Conservation (phyloP, 1,140 invertebrate species). For the Rhynchophorus ferrugineus region DNA sequence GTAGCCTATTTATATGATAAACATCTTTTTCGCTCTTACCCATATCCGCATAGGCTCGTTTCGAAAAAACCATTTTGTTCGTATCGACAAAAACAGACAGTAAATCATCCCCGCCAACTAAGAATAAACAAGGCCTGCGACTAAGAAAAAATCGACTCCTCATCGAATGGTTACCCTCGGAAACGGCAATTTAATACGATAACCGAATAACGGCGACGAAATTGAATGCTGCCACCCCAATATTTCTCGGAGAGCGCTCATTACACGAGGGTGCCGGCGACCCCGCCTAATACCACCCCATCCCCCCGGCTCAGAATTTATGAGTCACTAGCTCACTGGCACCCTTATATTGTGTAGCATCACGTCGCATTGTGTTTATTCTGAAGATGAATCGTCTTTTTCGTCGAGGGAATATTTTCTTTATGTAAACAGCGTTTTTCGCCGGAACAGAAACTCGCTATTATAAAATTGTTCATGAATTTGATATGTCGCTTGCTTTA, state of each 20-base stretch:
- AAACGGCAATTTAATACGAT: background rate
- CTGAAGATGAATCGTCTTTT: constrained; percentile 2
- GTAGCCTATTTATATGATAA: no score
- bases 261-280: background rate
- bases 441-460: background rate
- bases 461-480: no score
- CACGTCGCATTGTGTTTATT: background rate
- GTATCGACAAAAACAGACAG: no score
- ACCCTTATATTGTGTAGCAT: constrained; percentile 7
- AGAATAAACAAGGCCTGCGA: no score
- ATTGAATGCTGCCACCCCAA: background rate
- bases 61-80: no score
- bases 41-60: no score
- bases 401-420: background rate
- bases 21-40: no score
- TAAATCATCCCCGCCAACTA: no score
- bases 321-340: constrained; percentile 1
- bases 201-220: background rate
- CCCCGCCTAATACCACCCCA: constrained; percentile 1
- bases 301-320: background rate
- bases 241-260: background rate
- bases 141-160: no score
- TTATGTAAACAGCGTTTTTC: background rate
- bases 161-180: background rate
- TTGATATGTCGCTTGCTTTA: no score